Conservation (phyloP, 2,888 invertebrate genomes). For the Dolichomitus sp. region DNA sequence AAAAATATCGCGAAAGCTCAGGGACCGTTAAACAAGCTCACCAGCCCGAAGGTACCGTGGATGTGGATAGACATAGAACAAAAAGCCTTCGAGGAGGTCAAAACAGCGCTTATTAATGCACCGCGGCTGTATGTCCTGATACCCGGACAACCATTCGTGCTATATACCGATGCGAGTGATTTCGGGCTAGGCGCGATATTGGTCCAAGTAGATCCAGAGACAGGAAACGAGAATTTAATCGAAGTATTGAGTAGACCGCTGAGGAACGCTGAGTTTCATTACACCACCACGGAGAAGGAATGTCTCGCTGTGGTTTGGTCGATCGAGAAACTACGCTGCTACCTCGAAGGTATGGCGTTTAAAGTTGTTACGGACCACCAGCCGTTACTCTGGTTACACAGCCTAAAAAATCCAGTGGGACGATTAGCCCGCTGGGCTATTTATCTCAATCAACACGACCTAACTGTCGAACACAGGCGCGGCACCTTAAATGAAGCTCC, state of each 20-base stretch:
- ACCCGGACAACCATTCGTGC: not conserved
- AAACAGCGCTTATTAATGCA: not conserved
- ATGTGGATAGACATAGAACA: not conserved
- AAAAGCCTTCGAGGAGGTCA: not conserved
- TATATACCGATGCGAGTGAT: slow-evolving; percentile 1
- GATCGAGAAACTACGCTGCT: too few species aligned
- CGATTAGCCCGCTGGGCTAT: not conserved
- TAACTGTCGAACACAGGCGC: not conserved
- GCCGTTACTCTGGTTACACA: too few species aligned
- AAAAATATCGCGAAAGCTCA: not conserved
- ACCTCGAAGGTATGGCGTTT: too few species aligned
- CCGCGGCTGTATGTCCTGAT: not conserved
- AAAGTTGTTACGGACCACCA: too few species aligned
- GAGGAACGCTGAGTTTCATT: not conserved
- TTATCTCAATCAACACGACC: not conserved
- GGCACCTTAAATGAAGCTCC: too few species aligned
- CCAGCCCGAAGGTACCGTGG: not conserved
- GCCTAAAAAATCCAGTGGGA: too few species aligned
- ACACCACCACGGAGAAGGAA: not conserved
- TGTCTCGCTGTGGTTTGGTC: too few species aligned
- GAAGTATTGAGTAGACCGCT: not conserved
- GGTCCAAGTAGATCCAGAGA: not conserved
- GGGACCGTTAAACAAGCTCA: not conserved
- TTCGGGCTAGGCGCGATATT: not conserved
- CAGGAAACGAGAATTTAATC: not conserved